phyloP scores from a whole-genome alignment of 2,113 vertebrate genomes.

The Glaucomys volans region DNA sequence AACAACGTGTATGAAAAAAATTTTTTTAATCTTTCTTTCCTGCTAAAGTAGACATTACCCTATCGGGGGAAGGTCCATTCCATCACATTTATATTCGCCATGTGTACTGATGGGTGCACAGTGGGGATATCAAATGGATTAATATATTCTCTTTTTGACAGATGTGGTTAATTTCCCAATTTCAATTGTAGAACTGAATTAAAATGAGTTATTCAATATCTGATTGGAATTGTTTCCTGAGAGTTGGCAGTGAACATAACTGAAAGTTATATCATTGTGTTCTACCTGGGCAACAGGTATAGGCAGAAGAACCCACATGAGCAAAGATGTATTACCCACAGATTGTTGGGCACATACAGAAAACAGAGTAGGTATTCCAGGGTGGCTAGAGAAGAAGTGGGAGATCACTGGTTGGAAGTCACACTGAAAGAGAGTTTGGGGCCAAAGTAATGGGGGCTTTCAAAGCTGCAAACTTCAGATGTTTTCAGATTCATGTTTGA shows the following conservation, averaged over 20 bases:
- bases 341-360: neutral
- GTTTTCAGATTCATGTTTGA: neutral
- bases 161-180: neutral
- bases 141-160: neutral
- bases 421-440: neutral
- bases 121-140: neutral
- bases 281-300: neutral
- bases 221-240: neutral
- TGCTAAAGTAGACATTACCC: neutral
- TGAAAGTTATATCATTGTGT: neutral
- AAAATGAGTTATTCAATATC: neutral
- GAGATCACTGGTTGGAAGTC: neutral
- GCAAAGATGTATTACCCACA: neutral
- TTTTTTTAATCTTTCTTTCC: neutral
- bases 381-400: neutral
- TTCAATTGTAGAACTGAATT: neutral
- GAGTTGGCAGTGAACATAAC: neutral
- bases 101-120: neutral
- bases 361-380: neutral
- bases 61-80: neutral
- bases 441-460: neutral
- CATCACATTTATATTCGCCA: neutral
- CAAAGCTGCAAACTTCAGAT: neutral
- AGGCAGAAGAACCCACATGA: neutral
- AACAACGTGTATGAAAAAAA: neutral